Base-by-base conservation (phyloP, 2,888 invertebrate genomes). In the Idaea biselata region DNA sequence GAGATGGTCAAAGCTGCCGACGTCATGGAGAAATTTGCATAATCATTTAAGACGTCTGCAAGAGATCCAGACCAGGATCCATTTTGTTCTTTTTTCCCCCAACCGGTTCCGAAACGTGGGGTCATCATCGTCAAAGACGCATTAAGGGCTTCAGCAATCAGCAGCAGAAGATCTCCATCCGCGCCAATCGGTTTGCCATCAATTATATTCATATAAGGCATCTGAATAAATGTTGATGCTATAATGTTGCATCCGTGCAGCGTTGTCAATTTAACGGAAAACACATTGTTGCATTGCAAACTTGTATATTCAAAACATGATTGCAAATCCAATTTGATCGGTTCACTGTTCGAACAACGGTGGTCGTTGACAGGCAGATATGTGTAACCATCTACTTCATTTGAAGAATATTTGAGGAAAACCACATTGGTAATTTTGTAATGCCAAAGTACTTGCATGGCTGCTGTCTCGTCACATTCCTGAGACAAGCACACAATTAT, bases 21-120 rank as follows among this genome's bases (percentile, higher is more conserved):
- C 1, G 89, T 89, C 76, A 90, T 89, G 0, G 90, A 90, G 25
- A 90, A 80, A 68, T 89, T 87, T 0, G 91, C 91, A 16, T 78
- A 64, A n/a, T 82, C 81, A 44, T 86, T 73, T 56, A 83, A 78
- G 16, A 89, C 61, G 63, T 90, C 89, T 17, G 80, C 83, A 0
- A 91, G 80, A 1, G 89, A 90, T 1, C 91, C 91, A 4, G 82
- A 71, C 91, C 91, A 91, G 0, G 80, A 77, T 1, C 84, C 87
- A 54, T 88, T 74, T 0, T 70, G 64, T 14, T 83, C 76, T 0
- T 80, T 70, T 58, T 72, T 77, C 5, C 91, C 91, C 89, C 89
- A 90, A 2, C 88, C 88, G 7, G 62, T 58, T 1, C 88, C 88
- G 8, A 73, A 67, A 5, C 60, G 72, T 1, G 89, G 89, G 1